Conservation (phyloP, 2,888 invertebrate genomes). For the Disparrhopalites patrizii region DNA sequence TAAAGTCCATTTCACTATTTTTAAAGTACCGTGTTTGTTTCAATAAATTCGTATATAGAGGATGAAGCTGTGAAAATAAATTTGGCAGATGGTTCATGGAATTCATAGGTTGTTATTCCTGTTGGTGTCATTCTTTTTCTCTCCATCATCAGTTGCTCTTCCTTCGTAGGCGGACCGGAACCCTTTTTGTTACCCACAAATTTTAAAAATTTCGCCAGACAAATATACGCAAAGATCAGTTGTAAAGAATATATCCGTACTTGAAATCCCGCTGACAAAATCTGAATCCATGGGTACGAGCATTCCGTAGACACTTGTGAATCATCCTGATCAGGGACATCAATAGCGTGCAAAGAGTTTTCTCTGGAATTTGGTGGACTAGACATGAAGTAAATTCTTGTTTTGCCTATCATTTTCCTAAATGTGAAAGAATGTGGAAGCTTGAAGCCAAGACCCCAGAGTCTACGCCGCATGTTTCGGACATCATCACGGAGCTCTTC, state of each 20-base stretch:
- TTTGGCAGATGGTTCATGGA: conserved; percentile 73
- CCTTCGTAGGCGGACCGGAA: conserved; percentile 52
- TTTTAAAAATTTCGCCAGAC: not conserved
- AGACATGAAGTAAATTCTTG: conserved; percentile 83
- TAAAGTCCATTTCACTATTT: not conserved
- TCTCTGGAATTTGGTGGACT: conserved; percentile 85
- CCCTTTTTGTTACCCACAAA: conserved; percentile 34
- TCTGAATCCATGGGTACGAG: conserved; percentile 45
- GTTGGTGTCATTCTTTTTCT: conserved; percentile 72
- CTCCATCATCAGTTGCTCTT: conserved; percentile 87
- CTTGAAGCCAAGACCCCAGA: conserved; percentile 70
- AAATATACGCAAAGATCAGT: not conserved
- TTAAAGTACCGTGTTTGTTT: conserved; percentile 56
- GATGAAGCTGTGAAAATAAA: conserved; percentile 88
- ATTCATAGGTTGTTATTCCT: conserved; percentile 89
- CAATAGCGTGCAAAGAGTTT: conserved; percentile 57
- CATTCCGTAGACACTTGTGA: not conserved
- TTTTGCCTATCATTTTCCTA: conserved; percentile 65
- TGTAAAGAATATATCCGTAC: conserved; percentile 16
- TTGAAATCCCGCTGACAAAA: conserved; percentile 45
- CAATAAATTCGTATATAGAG: conserved; percentile 78
- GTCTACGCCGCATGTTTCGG: conserved; percentile 71
- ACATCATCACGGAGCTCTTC: conserved; percentile 74
- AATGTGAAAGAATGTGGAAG: conserved; percentile 79
- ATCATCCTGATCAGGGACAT: conserved; percentile 37